Percentiles rank a stretch among this genome's conserved stretches.
phyloP scores from a whole-genome alignment of 2,797 vertebrate genomes.

The Menidia menidia region DNA sequence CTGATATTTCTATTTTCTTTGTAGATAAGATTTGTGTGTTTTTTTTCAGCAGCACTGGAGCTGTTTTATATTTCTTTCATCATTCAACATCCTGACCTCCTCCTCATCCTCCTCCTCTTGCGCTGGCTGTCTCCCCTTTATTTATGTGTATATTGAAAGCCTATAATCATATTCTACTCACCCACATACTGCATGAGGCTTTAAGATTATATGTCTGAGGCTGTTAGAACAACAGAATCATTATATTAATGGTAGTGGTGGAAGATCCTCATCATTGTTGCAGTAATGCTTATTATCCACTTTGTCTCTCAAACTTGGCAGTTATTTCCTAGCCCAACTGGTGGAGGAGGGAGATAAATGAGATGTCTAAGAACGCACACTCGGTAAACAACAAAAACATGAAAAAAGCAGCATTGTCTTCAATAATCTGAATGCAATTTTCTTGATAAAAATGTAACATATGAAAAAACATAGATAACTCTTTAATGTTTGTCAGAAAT shows the following conservation, averaged over 20 bases:
- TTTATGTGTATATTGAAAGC: slow-evolving; percentile 72
- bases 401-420: too few species aligned
- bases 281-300: slow-evolving; percentile 72
- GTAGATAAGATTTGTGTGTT: neutral
- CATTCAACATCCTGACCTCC: slow-evolving; percentile 37
- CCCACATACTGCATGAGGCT: slow-evolving; percentile 64
- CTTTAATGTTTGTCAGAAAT: too few species aligned
- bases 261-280: slow-evolving; percentile 60
- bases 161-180: slow-evolving; percentile 77
- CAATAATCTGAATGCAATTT: neutral
- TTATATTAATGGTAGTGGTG: slow-evolving; percentile 67
- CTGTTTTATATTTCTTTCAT: slow-evolving; percentile 38
- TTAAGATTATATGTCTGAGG: slow-evolving; percentile 71
- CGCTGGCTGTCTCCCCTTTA: slow-evolving; percentile 48
- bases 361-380: slow-evolving; percentile 44
- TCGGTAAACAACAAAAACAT: slow-evolving; percentile 28
- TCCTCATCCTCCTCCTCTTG: slow-evolving; percentile 30
- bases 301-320: slow-evolving; percentile 71
- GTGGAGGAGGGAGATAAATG: slow-evolving; percentile 43
- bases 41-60: slow-evolving; percentile 15
- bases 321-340: slow-evolving; percentile 52
- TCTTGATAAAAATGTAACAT: neutral
- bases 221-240: slow-evolving; percentile 73
- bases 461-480: too few species aligned
- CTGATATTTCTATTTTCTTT: slow-evolving; percentile 5